A percentile compares a stretch with the other conserved stretches of the same genome.
These are phyloP conservation scores for Pedionomus torquatus DNA, from an alignment of 2,113 vertebrate genomes.

Conservation along the genomic window DNA sequence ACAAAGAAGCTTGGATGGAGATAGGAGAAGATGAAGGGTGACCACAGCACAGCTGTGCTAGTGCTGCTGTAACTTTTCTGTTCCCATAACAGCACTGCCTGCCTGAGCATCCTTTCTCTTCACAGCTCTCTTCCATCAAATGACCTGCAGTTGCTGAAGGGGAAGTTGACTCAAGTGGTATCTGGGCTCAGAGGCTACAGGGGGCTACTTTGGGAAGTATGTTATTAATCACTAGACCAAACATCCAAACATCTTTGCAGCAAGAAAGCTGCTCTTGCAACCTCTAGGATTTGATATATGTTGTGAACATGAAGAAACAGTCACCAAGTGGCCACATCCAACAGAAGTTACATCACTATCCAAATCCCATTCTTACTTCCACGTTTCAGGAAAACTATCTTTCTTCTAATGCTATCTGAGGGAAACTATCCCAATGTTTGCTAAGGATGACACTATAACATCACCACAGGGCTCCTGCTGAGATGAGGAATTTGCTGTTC, in stretches of 20 bases:
- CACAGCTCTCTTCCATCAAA: not conserved
- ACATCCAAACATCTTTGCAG: not conserved
- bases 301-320: not conserved
- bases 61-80: accelerated
- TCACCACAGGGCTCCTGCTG: not conserved
- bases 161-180: accelerated
- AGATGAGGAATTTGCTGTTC: not conserved
- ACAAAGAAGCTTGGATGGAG: not conserved
- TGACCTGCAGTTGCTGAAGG: accelerated
- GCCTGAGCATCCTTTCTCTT: not conserved
- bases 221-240: not conserved
- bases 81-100: not conserved
- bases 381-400: not conserved
- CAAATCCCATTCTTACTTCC: not conserved
- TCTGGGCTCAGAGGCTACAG: not conserved
- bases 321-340: not conserved
- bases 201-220: not conserved
- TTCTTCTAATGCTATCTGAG: not conserved
- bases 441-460: not conserved
- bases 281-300: accelerated
- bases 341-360: not conserved
- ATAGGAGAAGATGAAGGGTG: not conserved
- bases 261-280: not conserved
- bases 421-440: not conserved
- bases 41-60: not conserved